Conservation (phyloP, 1,140 invertebrate species). For the Drosophila sechellia region DNA sequence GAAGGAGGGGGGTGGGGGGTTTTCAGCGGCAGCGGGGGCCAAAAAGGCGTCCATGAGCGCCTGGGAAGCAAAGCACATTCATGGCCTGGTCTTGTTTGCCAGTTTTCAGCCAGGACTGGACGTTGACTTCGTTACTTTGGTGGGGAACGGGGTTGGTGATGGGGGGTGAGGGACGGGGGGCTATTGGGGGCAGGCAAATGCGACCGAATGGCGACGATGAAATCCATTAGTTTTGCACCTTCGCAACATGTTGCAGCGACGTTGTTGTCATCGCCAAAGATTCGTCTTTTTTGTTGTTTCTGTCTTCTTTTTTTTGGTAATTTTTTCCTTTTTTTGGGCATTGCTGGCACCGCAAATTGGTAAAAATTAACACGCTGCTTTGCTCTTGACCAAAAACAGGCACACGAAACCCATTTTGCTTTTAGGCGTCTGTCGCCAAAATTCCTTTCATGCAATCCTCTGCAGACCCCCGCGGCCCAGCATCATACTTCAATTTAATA, state of each 20-base stretch:
- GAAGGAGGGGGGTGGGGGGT: not conserved
- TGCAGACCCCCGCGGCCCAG: not conserved
- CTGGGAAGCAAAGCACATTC: conserved; percentile 82
- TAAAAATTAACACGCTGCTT: conserved; percentile 83
- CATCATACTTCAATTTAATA: conserved; percentile 84
- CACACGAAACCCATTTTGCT: conserved; percentile 78
- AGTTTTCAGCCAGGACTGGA: conserved; percentile 53
- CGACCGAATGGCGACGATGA: conserved; percentile 65
- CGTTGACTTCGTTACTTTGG: conserved; percentile 56
- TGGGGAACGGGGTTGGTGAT: not conserved
- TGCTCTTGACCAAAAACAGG: conserved; percentile 82
- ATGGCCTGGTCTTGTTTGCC: conserved; percentile 45
- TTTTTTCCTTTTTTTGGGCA: conserved; percentile 58
- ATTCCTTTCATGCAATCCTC: conserved; percentile 69
- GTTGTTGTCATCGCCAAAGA: conserved; percentile 48
- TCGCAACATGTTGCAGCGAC: conserved; percentile 78
- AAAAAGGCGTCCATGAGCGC: conserved; percentile 60
- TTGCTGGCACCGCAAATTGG: conserved; percentile 74
- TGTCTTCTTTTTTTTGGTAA: conserved; percentile 6
- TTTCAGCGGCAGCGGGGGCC: not conserved
- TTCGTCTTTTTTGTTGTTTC: conserved; percentile 34
- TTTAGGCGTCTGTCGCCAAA: conserved; percentile 84
- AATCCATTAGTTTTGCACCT: conserved; percentile 83
- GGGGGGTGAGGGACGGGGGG: not conserved
- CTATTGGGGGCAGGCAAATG: conserved; percentile 50